A percentile compares a stretch with the other conserved stretches of the same genome.
Conservation (phyloP, 1,140 invertebrate species). For the Myzus persicae region DNA sequence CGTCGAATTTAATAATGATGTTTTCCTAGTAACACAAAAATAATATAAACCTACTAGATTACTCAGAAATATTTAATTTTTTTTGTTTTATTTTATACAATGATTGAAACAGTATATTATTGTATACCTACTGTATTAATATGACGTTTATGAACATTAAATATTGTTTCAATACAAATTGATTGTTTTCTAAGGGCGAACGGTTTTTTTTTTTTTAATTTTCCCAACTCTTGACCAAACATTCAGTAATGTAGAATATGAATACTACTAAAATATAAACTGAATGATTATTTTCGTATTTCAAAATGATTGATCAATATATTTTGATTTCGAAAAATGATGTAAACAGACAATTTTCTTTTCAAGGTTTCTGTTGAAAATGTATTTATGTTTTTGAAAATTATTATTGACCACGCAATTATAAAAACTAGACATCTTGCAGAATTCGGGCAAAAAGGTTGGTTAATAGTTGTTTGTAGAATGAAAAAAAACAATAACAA, state of each 20-base stretch:
- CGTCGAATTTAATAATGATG: neutral
- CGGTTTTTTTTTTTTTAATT: neutral
- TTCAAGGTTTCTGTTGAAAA: neutral
- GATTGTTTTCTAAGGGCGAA: neutral
- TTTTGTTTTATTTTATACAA: neutral
- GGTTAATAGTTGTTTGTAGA: neutral
- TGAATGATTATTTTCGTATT: neutral
- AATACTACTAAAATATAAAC: neutral
- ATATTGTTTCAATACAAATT: neutral
- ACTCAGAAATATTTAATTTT: neutral
- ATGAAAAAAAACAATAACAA: neutral
- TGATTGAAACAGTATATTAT: neutral
- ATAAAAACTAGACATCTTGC: neutral
- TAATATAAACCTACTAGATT: neutral
- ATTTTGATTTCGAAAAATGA: neutral
- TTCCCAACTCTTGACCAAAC: neutral
- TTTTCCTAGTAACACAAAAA: neutral
- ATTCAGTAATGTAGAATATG: neutral
- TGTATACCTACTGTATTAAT: neutral
- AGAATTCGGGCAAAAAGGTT: neutral
- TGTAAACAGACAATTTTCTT: neutral
- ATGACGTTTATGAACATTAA: neutral
- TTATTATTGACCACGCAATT: neutral
- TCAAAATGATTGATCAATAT: neutral
- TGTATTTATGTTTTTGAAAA: neutral